A percentile compares a stretch with the other conserved stretches of the same genome.
These are phyloP conservation scores for Spisula solida DNA, from an alignment of 2,888 invertebrate genomes.

Conservation along the genomic window DNA sequence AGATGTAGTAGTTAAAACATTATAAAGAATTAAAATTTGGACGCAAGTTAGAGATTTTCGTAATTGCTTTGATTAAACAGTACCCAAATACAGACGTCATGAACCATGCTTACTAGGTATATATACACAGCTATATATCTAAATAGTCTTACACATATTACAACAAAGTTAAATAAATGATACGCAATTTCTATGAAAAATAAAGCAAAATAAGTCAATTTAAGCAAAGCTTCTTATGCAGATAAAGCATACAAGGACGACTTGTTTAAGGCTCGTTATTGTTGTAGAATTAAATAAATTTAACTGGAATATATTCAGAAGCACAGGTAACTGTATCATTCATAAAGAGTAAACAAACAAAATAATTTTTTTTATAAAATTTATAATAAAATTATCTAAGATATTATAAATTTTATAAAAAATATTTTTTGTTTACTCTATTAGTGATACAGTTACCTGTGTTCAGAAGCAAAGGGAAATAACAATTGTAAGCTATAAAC, in stretches of 20 bases:
- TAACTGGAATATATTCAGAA: not conserved
- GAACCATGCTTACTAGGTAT: not conserved
- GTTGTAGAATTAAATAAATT: not conserved
- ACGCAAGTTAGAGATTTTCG: too few relatives aligned
- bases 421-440: too few relatives aligned
- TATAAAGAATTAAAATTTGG: too few relatives aligned
- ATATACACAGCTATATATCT: constrained; percentile 4
- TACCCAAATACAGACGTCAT: not conserved
- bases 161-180: constrained; percentile 10
- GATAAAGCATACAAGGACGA: not conserved
- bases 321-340: too few relatives aligned
- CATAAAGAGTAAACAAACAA: too few relatives aligned
- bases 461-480: not conserved
- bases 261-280: not conserved
- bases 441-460: too few relatives aligned
- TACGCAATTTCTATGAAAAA: not conserved
- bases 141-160: not conserved
- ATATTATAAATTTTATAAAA: too few relatives aligned
- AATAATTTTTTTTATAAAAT: too few relatives aligned
- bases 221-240: not conserved
- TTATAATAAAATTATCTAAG: too few relatives aligned
- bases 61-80: too few relatives aligned
- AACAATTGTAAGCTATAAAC: not conserved
- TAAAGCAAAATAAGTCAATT: constrained; percentile 1
- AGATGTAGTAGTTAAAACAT: too few relatives aligned